Conservation (phyloP, 1,140 invertebrate species). For the Brachystomella parvula region DNA sequence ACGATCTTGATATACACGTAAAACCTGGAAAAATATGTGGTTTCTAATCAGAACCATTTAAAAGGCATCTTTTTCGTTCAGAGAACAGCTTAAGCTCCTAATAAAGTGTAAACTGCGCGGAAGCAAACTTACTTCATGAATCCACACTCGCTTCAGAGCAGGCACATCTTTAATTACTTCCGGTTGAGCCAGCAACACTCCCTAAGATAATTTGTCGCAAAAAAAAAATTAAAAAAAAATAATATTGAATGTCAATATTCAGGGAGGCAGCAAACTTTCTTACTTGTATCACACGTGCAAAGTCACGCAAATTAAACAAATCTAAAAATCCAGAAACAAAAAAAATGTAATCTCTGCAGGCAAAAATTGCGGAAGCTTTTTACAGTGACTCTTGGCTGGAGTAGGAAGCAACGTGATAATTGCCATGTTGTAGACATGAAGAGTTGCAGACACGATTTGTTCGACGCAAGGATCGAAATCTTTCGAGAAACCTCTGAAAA, state of each 20-base stretch:
- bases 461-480: constrained; percentile 90
- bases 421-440: constrained; percentile 79
- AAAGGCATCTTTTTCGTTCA: too few relatives aligned
- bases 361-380: neutral
- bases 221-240: constrained; percentile 2
- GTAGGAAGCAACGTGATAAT: constrained; percentile 76
- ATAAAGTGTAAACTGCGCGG: too few relatives aligned
- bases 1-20: constrained; percentile 89
- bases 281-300: constrained; percentile 82
- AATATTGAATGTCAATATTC: too few relatives aligned
- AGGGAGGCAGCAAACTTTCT: constrained; percentile 18
- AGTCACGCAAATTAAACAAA: constrained; percentile 89
- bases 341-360: constrained; percentile 70
- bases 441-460: constrained; percentile 75
- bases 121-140: constrained; percentile 91
- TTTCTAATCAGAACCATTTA: neutral
- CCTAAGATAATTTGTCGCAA: constrained; percentile 47
- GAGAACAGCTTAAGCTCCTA: neutral
- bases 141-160: constrained; percentile 85
- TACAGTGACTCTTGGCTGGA: constrained; percentile 44
- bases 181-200: constrained; percentile 81
- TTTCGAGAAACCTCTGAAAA: constrained; percentile 76
- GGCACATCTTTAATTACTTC: constrained; percentile 80
- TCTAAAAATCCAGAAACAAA: constrained; percentile 42
- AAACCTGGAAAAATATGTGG: constrained; percentile 26